Conservation (phyloP, 2,888 invertebrate genomes). For the Notodonta dromedarius region DNA sequence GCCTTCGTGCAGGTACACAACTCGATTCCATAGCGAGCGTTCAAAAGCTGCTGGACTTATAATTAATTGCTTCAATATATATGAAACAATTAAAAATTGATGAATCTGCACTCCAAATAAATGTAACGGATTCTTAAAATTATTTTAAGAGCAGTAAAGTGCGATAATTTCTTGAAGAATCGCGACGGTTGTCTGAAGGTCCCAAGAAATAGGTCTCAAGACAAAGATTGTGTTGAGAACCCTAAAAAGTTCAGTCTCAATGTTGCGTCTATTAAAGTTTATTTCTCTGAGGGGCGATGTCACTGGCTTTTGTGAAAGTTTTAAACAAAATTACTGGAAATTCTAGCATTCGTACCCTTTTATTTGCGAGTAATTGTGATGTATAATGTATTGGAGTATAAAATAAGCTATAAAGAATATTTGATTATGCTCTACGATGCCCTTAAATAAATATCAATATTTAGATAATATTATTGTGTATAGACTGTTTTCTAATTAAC, state of each 20-base stretch:
- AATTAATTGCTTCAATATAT: too few species aligned
- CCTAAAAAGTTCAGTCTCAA: neutral
- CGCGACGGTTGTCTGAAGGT: neutral
- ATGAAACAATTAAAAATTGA: neutral
- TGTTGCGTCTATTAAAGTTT: slow-evolving; percentile 2
- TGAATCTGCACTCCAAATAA: neutral
- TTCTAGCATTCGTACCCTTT: too few species aligned
- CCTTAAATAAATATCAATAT: too few species aligned
- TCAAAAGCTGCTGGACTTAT: too few species aligned
- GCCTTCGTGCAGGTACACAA: too few species aligned
- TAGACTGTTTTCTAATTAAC: too few species aligned
- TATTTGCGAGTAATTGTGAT: too few species aligned
- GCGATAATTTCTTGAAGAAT: neutral
- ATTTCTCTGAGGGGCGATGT: neutral
- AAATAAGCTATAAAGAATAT: too few species aligned
- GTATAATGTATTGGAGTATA: too few species aligned
- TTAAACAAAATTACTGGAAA: neutral
- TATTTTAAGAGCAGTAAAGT: neutral
- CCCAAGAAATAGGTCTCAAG: slow-evolving; percentile 2
- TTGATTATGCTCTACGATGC: too few species aligned
- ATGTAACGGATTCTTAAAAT: slow-evolving; percentile 9
- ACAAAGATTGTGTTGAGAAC: neutral
- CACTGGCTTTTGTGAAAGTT: neutral
- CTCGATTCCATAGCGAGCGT: too few species aligned
- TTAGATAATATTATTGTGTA: too few species aligned